These are phyloP conservation scores for Lacerta viridis DNA, from an alignment of 2,797 vertebrate species.

Conservation along the genomic window DNA sequence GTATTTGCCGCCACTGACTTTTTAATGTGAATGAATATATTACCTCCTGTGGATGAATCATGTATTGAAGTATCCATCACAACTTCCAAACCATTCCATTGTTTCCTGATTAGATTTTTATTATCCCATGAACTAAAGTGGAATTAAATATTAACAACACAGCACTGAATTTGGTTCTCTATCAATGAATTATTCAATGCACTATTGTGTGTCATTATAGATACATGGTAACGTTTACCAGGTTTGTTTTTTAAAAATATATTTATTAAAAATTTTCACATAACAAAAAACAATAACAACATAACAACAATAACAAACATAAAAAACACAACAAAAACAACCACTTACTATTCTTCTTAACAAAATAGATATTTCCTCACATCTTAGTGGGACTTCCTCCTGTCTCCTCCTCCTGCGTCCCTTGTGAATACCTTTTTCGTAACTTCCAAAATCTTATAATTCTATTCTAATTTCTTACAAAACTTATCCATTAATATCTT, in stretches of 20 bases:
- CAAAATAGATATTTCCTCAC: no score
- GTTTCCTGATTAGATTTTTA: slow-evolving; percentile 26
- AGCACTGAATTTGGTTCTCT: slow-evolving; percentile 30
- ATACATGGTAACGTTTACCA: not conserved
- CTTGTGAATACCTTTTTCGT: no score
- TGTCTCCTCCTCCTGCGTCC: no score
- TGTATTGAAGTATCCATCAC: slow-evolving; percentile 36
- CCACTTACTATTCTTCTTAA: no score
- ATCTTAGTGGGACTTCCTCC: no score
- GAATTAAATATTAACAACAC: slow-evolving; percentile 26
- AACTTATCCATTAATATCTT: no score
- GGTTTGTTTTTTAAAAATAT: not conserved
- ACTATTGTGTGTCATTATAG: not conserved
- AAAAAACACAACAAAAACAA: no score
- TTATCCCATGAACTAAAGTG: slow-evolving; percentile 48
- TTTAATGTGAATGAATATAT: slow-evolving; percentile 29
- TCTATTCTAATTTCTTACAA: no score
- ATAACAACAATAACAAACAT: no score
- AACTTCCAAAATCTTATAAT: no score
- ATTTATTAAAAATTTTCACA: no score
- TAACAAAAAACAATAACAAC: no score
- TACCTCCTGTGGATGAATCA: slow-evolving; percentile 21
- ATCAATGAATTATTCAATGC: slow-evolving; percentile 63
- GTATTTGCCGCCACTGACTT: slow-evolving; percentile 16
- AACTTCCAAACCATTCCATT: slow-evolving; percentile 27